Base-by-base conservation (phyloP, 2,888 invertebrate genomes). In the Eupithecia abbreviata region DNA sequence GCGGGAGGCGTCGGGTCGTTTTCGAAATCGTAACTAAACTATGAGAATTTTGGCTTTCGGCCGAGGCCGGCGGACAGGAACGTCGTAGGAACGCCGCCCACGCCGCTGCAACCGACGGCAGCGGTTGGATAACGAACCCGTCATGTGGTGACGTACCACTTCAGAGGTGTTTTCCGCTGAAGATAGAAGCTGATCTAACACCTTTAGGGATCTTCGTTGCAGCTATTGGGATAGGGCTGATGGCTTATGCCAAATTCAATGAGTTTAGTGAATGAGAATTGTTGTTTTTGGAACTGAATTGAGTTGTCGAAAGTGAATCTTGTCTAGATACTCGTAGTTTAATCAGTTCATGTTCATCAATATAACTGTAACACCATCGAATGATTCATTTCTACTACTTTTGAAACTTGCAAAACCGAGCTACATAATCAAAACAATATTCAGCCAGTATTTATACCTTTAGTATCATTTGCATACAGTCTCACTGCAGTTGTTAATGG, bases 11-110 rank as follows among this genome's bases (percentile, higher is more conserved):
- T 94, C 95, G 95, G 95, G 93, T 95, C 95, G 95, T 95, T 95
- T 94, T 95, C 95, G 95, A 92, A 94, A 94, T 95, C 94, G 95
- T 94, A 94, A 94, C 95, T 94, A 95, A 94, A 95, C 94, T 95
- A 93, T 91, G 93, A 92, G 93, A 93, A 91, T 90, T 86, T 94
- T 94, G 95, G 95, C 94, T 84, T 82, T 81, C 81, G 83, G 93
- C 94, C 95, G 93, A 93, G 92, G 93, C 90, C 90, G 85, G 47
- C 69, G 69, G 67, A 68, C 77, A 85, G 93, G 93, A 90, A 93
- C 93, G 87, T 84, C 88, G 94, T 94, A 90, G 94, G 94, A 83
- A 58, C 58, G 58, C 58, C 67, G 67, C 67, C 67, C 67, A 68
- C 67, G 67, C 67, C 79, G 90, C 76, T 92, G 92, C 93, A 92